phyloP scores from a whole-genome alignment of 1,140 invertebrate species.

The Penaeus chinensis region DNA sequence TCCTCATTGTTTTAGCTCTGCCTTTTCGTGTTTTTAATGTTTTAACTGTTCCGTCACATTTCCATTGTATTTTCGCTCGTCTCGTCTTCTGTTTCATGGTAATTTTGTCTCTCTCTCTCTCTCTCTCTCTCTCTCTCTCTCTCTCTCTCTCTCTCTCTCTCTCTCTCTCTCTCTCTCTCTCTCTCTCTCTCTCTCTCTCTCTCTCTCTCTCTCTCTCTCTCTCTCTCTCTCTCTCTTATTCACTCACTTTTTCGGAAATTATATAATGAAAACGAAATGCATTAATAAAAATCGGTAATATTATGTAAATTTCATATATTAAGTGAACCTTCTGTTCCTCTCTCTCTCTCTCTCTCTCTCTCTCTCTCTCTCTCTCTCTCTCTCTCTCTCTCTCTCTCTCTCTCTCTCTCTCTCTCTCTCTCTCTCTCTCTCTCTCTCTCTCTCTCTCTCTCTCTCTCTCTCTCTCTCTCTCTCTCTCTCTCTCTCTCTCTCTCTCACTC shows the following conservation, averaged over 20 bases:
- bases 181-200: neutral
- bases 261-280: neutral
- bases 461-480: too few relatives aligned
- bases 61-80: neutral
- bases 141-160: conserved; percentile 9
- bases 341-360: neutral
- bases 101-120: neutral
- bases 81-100: neutral
- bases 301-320: too few relatives aligned
- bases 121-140: conserved; percentile 3
- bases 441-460: neutral
- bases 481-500: too few relatives aligned
- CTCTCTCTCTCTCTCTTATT: conserved; percentile 27
- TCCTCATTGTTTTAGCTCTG: neutral
- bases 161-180: conserved; percentile 14
- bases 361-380: too few relatives aligned
- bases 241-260: neutral
- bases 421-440: neutral
- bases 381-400: too few relatives aligned
- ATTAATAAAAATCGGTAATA: too few relatives aligned
- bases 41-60: neutral
- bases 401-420: too few relatives aligned
- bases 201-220: conserved; percentile 16
- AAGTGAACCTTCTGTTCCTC: neutral
- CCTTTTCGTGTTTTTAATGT: neutral